Evolutionary conservation across 2,113 vertebrate genomes (phyloP).

Genomic region (Hippopotamus amphibius): DNA sequence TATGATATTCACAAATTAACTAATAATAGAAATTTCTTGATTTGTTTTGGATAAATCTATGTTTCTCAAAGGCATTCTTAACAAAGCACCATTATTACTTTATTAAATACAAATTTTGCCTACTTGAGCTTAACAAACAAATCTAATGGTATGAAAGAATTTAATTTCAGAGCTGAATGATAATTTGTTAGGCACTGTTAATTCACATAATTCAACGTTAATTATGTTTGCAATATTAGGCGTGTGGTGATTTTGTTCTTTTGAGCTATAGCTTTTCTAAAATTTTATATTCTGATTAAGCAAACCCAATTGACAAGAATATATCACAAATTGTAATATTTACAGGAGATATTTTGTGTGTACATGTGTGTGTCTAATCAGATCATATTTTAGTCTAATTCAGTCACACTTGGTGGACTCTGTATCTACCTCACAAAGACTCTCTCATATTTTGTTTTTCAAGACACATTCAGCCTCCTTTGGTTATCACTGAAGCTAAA

Average conservation of each 20-base stretch:
- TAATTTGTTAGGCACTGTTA: slow-evolving; percentile 92
- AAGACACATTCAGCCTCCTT: background rate
- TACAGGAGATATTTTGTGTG: slow-evolving; percentile 30
- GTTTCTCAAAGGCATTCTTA: slow-evolving; percentile 85
- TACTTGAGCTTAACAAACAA: slow-evolving; percentile 91
- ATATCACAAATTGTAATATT: slow-evolving; percentile 69
- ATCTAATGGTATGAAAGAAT: slow-evolving; percentile 91
- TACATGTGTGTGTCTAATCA: slow-evolving; percentile 55
- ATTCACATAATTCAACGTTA: slow-evolving; percentile 93
- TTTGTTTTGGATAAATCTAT: slow-evolving; percentile 85
- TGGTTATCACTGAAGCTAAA: background rate
- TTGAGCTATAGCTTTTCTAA: slow-evolving; percentile 87
- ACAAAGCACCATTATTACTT: slow-evolving; percentile 86
- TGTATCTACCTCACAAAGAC: background rate
- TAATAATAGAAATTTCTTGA: slow-evolving; percentile 83
- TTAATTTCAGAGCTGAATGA: slow-evolving; percentile 91
- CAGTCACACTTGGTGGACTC: slow-evolving; percentile 37
- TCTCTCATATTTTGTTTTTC: background rate
- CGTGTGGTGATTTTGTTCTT: slow-evolving; percentile 88
- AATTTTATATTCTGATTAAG: slow-evolving; percentile 87
- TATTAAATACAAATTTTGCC: slow-evolving; percentile 90
- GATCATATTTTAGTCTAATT: slow-evolving; percentile 43
- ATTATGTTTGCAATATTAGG: slow-evolving; percentile 90
- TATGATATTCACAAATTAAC: slow-evolving; percentile 78
- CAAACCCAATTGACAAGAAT: slow-evolving; percentile 78